phyloP scores from a whole-genome alignment of 2,113 vertebrate species.

The Hemibates koningsi region DNA sequence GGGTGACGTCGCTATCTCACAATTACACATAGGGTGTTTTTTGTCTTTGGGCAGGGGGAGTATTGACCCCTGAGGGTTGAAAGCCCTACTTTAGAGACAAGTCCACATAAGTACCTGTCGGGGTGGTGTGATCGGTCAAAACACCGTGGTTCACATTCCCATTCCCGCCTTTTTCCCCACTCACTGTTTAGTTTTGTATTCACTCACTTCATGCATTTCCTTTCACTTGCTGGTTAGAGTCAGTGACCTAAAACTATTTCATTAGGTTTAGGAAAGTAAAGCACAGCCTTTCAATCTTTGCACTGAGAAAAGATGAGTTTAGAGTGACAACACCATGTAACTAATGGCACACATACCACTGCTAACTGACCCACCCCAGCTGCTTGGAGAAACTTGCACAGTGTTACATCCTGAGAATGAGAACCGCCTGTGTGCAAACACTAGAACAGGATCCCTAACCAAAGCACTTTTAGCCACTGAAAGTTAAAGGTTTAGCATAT shows the following conservation, averaged over 20 bases:
- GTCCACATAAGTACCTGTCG: background rate
- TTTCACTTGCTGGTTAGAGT: background rate
- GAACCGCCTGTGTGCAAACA: background rate
- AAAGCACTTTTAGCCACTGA: background rate
- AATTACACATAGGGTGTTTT: background rate
- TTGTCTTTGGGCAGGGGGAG: too few relatives aligned
- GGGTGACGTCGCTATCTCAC: background rate
- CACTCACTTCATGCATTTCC: background rate
- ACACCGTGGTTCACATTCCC: background rate
- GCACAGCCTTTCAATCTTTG: background rate
- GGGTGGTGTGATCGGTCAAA: background rate
- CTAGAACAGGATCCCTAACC: background rate
- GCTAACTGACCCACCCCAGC: background rate
- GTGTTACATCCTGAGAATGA: background rate
- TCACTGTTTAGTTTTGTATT: background rate
- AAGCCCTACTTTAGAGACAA: background rate
- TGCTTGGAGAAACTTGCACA: background rate
- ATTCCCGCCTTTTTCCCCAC: fast-evolving
- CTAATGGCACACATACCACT: background rate
- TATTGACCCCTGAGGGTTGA: background rate
- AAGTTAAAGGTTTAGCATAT: background rate
- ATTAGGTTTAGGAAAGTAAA: background rate
- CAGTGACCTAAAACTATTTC: fast-evolving
- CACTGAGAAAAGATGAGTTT: background rate
- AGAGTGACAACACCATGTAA: background rate